Conservation (phyloP, 92 coral and sea anemone species). For the Porites lobata region DNA sequence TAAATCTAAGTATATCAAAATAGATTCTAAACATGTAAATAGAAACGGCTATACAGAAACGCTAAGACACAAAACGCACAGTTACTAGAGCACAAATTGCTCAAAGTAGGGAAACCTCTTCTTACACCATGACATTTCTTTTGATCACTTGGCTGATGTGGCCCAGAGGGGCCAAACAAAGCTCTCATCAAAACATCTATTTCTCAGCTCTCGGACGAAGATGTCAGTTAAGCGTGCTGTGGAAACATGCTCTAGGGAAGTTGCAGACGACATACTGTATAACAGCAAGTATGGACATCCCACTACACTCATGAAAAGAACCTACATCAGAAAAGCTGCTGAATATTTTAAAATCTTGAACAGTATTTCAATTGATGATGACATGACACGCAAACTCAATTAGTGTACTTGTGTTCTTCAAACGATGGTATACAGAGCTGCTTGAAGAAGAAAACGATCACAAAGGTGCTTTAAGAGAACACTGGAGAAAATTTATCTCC, state of each 20-base stretch:
- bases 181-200: conserved; percentile 22
- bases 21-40: too few species aligned
- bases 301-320: background rate
- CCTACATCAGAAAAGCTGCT: background rate
- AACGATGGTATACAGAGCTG: background rate
- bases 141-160: conserved; percentile 23
- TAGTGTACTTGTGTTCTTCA: too few species aligned
- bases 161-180: conserved; percentile 25
- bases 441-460: background rate
- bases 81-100: too few species aligned
- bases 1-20: too few species aligned
- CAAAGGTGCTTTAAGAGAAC: conserved; percentile 15
- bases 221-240: conserved; percentile 57
- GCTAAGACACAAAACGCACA: too few species aligned
- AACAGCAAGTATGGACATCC: too few species aligned
- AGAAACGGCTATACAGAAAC: too few species aligned
- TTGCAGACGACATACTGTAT: conserved; percentile 32
- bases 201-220: background rate
- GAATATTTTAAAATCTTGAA: too few species aligned
- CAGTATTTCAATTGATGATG: too few species aligned
- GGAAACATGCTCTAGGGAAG: conserved; percentile 34
- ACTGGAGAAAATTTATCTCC: conserved; percentile 51
- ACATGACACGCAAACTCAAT: too few species aligned
- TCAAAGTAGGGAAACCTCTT: too few species aligned
- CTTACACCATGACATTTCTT: too few species aligned